A percentile compares a stretch with the other conserved stretches of the same genome.
Evolutionary conservation across 2,113 vertebrate species (phyloP).

Genomic region (Myocastor coypus): DNA sequence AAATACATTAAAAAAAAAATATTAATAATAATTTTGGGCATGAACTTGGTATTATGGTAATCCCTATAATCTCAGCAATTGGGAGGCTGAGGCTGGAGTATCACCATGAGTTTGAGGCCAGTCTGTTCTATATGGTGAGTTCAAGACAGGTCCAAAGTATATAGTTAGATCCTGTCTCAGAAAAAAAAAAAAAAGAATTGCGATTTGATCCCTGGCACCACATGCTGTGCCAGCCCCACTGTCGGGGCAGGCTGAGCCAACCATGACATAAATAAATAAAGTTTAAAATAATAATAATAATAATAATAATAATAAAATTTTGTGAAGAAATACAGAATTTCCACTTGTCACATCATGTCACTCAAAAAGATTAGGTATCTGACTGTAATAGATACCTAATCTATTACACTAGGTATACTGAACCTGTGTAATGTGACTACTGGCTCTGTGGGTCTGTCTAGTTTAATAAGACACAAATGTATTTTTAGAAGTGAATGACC

Average conservation of each 20-base stretch:
- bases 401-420: not conserved
- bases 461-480: not conserved
- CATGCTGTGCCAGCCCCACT: no score
- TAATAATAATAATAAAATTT: not conserved
- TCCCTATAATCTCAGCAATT: not conserved
- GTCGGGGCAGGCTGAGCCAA: no score
- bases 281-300: no score
- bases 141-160: not conserved
- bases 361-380: not conserved
- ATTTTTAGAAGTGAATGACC: conserved; percentile 30
- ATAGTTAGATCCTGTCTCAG: not conserved
- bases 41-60: not conserved
- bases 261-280: no score
- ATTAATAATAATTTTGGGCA: not conserved
- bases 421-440: not conserved
- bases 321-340: not conserved
- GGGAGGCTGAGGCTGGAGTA: not conserved
- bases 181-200: not conserved
- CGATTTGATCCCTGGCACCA: no score
- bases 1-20: no score
- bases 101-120: not conserved
- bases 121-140: not conserved
- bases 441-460: not conserved
- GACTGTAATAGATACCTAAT: not conserved
- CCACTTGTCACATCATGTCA: not conserved